These are phyloP conservation scores for Muscicapa adusta DNA, from an alignment of 2,113 vertebrate genomes.

Conservation along the genomic window DNA sequence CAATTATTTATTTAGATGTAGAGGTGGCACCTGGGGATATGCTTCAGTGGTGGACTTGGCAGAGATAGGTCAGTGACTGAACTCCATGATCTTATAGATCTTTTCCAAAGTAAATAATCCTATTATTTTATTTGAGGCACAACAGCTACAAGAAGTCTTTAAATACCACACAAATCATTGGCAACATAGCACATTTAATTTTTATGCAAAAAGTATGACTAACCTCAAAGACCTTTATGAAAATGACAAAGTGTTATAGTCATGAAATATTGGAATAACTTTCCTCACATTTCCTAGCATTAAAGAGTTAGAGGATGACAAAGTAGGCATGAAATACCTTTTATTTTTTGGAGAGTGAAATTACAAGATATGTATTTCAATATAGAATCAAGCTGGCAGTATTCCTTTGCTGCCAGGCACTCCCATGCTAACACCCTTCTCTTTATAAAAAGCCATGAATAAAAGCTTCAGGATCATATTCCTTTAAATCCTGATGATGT, in stretches of 20 bases:
- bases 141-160: not conserved
- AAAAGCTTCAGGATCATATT: not conserved
- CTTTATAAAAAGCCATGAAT: not conserved
- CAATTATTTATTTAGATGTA: not conserved
- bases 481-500: not conserved
- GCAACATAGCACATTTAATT: not conserved
- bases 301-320: slow-evolving; percentile 18
- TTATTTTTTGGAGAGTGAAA: not conserved
- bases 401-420: not conserved
- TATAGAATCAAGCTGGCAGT: not conserved
- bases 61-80: not conserved
- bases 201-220: not conserved
- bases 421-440: not conserved
- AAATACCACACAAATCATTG: not conserved
- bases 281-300: not conserved
- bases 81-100: not conserved
- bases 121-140: not conserved
- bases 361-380: not conserved
- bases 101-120: not conserved
- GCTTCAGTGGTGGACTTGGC: not conserved
- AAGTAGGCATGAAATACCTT: not conserved
- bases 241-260: slow-evolving; percentile 2
- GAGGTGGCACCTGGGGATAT: not conserved
- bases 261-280: not conserved
- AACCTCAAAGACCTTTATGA: slow-evolving; percentile 21